Percentiles rank a stretch among this genome's conserved stretches.
Conservation (phyloP, 2,888 invertebrate species). For the Esperia sulphurella region DNA sequence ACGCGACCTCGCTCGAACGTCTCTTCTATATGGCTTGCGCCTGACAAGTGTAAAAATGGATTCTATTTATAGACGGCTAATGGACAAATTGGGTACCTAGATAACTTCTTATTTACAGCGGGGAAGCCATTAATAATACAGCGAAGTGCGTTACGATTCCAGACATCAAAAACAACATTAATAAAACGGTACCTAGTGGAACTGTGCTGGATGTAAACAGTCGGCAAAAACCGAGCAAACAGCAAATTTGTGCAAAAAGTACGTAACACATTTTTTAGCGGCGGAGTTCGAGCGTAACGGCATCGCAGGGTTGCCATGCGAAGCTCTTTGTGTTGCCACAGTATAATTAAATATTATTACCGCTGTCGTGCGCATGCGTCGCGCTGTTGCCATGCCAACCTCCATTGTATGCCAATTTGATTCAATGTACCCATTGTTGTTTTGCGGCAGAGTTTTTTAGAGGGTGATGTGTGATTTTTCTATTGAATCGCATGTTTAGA, state of each 20-base stretch:
- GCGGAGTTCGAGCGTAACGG: constrained; percentile 25
- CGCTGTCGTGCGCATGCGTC: constrained; percentile 24
- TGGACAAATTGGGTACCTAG: no score
- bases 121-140: no score
- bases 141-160: neutral
- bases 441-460: neutral
- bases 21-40: no score
- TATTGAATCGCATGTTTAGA: constrained; percentile 8
- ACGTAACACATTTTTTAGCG: constrained; percentile 3
- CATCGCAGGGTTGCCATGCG: constrained; percentile 29
- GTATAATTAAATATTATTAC: constrained; percentile 41
- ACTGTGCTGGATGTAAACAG: neutral
- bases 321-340: constrained; percentile 28
- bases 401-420: constrained; percentile 5
- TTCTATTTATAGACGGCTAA: no score
- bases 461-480: constrained; percentile 4
- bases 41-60: neutral
- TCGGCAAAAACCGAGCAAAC: neutral
- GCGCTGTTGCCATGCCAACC: constrained; percentile 11
- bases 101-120: no score
- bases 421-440: constrained; percentile 6
- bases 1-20: no score
- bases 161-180: neutral
- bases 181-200: neutral
- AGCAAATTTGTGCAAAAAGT: constrained; percentile 4